These are phyloP conservation scores for Palythoa caribaeorum DNA, from an alignment of 92 coral and sea anemone species.

Conservation along the genomic window DNA sequence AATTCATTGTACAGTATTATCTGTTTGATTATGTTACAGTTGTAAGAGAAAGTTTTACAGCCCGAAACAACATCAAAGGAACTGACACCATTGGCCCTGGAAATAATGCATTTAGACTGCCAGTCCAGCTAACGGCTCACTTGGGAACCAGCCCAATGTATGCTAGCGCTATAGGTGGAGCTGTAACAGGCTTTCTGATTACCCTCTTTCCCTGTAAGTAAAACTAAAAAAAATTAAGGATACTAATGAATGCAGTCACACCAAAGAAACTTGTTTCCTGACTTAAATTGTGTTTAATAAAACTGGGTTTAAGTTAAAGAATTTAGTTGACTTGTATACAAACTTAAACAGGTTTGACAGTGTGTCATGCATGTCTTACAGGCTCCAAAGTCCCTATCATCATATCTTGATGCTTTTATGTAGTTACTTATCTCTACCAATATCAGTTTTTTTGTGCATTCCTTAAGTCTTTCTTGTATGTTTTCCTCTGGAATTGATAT, in stretches of 20 bases:
- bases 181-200: conserved; percentile 70
- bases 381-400: too few species aligned
- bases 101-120: neutral
- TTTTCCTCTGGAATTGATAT: neutral
- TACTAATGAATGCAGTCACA: neutral
- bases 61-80: neutral
- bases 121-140: conserved; percentile 7
- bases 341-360: too few species aligned
- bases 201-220: conserved; percentile 76
- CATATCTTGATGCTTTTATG: too few species aligned
- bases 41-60: conserved; percentile 27
- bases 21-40: neutral
- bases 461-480: too few species aligned
- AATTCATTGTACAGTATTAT: neutral
- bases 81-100: neutral
- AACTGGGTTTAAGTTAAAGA: too few species aligned
- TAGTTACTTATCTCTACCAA: too few species aligned
- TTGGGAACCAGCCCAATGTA: conserved; percentile 57
- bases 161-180: conserved; percentile 86
- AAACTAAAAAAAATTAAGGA: neutral
- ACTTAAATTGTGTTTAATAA: too few species aligned
- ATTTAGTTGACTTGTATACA: too few species aligned
- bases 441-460: too few species aligned
- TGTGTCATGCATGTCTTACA: too few species aligned
- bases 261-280: too few species aligned